Evolutionary conservation across 2,888 invertebrate genomes (phyloP).

Genomic region (Heteromurus nitidus): DNA sequence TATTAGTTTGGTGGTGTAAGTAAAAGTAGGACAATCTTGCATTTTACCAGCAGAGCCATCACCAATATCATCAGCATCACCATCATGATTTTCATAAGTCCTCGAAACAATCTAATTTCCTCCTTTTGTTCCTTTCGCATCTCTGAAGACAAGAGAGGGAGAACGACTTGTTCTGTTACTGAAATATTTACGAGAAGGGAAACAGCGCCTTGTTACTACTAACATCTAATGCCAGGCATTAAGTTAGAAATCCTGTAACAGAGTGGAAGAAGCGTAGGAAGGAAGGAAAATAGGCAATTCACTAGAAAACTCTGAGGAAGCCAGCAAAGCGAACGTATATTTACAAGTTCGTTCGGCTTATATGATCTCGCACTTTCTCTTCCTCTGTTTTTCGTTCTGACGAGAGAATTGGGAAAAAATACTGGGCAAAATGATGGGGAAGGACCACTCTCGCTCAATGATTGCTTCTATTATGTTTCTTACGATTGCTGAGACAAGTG

Average conservation of each 20-base stretch:
- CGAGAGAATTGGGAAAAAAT: too few relatives aligned
- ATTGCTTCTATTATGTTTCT: conserved; percentile 3
- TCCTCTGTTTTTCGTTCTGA: neutral
- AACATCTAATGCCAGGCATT: conserved; percentile 15
- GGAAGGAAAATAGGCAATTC: neutral
- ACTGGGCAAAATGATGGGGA: too few relatives aligned
- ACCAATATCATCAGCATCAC: conserved; percentile 20
- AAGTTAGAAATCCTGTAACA: conserved; percentile 34
- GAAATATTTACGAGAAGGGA: neutral
- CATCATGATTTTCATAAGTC: conserved; percentile 27
- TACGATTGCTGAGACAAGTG: neutral
- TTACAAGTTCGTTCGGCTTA: too few relatives aligned
- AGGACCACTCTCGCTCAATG: too few relatives aligned
- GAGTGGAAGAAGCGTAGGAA: conserved; percentile 6
- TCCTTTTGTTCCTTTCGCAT: conserved; percentile 40
- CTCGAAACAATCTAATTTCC: conserved; percentile 43
- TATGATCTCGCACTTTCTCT: neutral
- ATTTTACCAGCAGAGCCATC: neutral
- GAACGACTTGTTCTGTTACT: neutral
- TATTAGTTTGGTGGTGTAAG: too few relatives aligned
- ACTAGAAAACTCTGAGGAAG: too few relatives aligned
- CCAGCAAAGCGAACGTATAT: too few relatives aligned
- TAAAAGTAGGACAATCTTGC: neutral
- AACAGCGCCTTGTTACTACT: neutral
- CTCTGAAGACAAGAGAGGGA: neutral